Evolutionary conservation across 2,797 vertebrate genomes (phyloP).

Genomic region (Sebastes flavidus): DNA sequence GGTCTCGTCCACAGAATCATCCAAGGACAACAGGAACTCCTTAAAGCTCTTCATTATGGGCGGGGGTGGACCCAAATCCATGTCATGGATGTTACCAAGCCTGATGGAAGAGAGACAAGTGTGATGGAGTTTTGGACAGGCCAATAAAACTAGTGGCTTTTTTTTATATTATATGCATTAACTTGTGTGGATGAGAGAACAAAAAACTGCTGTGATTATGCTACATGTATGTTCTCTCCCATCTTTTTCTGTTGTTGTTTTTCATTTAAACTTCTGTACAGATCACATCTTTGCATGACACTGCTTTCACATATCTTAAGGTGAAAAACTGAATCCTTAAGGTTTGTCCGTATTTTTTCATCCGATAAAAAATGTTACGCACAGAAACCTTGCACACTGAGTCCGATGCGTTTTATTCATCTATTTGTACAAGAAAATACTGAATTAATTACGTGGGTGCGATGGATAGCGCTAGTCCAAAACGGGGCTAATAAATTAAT

Average conservation of each 20-base stretch:
- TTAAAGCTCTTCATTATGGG: constrained; percentile 95
- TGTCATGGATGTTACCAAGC: constrained; percentile 92
- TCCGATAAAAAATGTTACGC: no score
- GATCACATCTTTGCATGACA: neutral
- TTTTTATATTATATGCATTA: neutral
- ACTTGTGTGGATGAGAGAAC: neutral
- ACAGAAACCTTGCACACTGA: no score
- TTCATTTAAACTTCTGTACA: neutral
- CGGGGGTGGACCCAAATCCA: constrained; percentile 90
- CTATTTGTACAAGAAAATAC: no score
- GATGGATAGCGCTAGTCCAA: no score
- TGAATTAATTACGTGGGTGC: no score
- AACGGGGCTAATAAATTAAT: no score
- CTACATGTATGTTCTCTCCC: neutral
- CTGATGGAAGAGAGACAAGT: constrained; percentile 64
- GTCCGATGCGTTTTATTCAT: no score
- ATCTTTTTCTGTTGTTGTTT: neutral
- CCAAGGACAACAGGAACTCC: constrained; percentile 92
- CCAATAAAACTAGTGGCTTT: neutral
- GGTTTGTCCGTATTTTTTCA: no score
- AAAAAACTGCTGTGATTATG: neutral
- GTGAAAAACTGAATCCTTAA: neutral
- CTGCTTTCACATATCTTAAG: neutral
- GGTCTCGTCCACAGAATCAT: constrained; percentile 94
- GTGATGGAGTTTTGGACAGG: neutral